A percentile compares a stretch with the other conserved stretches of the same genome.
These are phyloP conservation scores for Brachionus koreanus DNA, from an alignment of 1,140 invertebrate species.

Conservation along the genomic window DNA sequence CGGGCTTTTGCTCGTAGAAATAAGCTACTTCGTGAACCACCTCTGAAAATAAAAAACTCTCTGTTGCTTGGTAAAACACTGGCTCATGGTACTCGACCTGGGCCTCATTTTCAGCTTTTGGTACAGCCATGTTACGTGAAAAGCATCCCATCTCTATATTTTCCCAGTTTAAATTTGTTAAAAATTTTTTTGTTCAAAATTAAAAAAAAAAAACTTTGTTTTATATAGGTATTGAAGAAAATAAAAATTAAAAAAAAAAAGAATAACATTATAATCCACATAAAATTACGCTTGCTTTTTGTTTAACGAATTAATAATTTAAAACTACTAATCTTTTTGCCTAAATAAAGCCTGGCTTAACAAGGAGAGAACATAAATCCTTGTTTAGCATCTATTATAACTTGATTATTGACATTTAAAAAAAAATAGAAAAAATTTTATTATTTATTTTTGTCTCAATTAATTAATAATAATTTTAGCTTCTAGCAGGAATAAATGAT, in stretches of 20 bases:
- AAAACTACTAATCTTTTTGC: background rate
- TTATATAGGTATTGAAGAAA: background rate
- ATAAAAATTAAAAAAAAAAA: background rate
- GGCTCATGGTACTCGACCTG: background rate
- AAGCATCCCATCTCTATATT: background rate
- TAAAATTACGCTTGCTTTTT: background rate
- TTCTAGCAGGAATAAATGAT: background rate
- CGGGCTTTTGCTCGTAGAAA: conserved; percentile 16
- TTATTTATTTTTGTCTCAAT: background rate
- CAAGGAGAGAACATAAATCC: background rate
- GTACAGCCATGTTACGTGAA: background rate
- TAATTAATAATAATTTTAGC: background rate
- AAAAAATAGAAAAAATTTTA: too few species aligned
- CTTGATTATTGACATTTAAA: background rate
- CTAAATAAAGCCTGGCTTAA: background rate
- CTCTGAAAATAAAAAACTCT: background rate
- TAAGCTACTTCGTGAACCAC: background rate
- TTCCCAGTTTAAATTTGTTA: background rate
- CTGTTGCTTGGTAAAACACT: conserved; percentile 6
- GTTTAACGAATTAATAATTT: background rate
- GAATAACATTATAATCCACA: background rate
- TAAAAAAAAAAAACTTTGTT: background rate
- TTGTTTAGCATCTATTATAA: background rate
- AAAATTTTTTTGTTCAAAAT: background rate
- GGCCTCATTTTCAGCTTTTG: background rate